Conservation (phyloP, 2,888 invertebrate species). For the Patella caerulea region DNA sequence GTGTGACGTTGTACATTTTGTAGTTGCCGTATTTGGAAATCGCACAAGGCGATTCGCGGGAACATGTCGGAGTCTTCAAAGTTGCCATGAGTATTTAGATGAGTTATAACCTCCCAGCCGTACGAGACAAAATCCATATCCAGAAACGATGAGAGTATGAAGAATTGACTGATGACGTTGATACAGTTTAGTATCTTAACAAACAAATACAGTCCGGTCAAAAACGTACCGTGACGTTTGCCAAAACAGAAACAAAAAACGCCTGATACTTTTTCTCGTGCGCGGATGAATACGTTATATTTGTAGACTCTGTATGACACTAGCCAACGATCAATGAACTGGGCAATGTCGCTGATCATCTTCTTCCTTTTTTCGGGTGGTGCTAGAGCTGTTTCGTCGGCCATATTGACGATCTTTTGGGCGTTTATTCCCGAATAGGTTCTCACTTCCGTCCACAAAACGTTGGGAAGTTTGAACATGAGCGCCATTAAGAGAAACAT, state of each 20-base stretch:
- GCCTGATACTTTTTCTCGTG: slow-evolving; percentile 52
- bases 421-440: slow-evolving; percentile 41
- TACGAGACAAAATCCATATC: slow-evolving; percentile 58
- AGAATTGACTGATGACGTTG: slow-evolving; percentile 67
- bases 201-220: slow-evolving; percentile 64
- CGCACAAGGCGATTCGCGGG: slow-evolving; percentile 60
- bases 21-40: slow-evolving; percentile 61
- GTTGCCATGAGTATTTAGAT: slow-evolving; percentile 26
- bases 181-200: slow-evolving; percentile 62
- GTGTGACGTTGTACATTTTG: slow-evolving; percentile 60
- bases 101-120: slow-evolving; percentile 56
- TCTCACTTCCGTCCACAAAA: slow-evolving; percentile 40
- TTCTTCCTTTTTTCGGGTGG: slow-evolving; percentile 32
- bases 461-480: slow-evolving; percentile 42
- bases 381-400: slow-evolving; percentile 32
- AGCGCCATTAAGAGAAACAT: slow-evolving; percentile 38
- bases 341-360: slow-evolving; percentile 33
- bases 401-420: slow-evolving; percentile 43
- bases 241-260: slow-evolving; percentile 58
- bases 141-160: slow-evolving; percentile 61
- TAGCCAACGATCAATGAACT: slow-evolving; percentile 41
- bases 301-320: slow-evolving; percentile 37
- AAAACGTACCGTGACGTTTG: slow-evolving; percentile 63
- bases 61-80: slow-evolving; percentile 39
- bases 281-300: slow-evolving; percentile 53